Conservation (phyloP, 2,113 vertebrate genomes). For the Australoheros scitulus region DNA sequence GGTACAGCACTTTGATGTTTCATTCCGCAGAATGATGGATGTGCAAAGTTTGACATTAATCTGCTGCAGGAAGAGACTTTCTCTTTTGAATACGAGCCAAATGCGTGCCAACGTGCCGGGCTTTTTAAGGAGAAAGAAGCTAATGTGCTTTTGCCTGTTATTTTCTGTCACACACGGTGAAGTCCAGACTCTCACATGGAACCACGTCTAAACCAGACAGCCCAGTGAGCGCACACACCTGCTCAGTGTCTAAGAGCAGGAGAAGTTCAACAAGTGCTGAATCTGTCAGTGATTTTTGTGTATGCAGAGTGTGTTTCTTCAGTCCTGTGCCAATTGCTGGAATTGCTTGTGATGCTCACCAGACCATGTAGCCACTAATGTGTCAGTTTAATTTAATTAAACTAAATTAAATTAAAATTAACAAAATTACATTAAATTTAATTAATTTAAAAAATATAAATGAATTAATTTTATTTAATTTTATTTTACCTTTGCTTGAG, state of each 20-base stretch:
- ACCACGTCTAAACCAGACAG: neutral
- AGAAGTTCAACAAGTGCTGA: too few relatives aligned
- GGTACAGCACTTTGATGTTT: neutral
- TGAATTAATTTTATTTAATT: too few relatives aligned
- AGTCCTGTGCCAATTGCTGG: too few relatives aligned
- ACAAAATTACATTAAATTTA: too few relatives aligned
- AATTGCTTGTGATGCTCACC: too few relatives aligned
- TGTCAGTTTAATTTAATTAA: too few relatives aligned
- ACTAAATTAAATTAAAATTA: too few relatives aligned
- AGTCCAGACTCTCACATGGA: neutral
- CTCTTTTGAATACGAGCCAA: neutral
- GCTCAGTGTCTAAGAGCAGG: neutral
- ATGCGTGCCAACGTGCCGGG: fast-evolving
- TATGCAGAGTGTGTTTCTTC: too few relatives aligned
- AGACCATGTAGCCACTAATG: too few relatives aligned
- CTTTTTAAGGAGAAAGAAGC: neutral
- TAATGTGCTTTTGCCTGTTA: neutral
- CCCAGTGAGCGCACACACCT: neutral
- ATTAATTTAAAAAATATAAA: too few relatives aligned
- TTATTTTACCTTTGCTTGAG: neutral
- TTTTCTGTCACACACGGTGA: neutral
- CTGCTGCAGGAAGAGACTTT: neutral
- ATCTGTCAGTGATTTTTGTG: too few relatives aligned
- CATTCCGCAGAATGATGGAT: neutral
- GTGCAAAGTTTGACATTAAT: neutral